A percentile compares a stretch with the other conserved stretches of the same genome.
Conservation (phyloP, 1,140 invertebrate species). For the Cecropterus lyciades region DNA sequence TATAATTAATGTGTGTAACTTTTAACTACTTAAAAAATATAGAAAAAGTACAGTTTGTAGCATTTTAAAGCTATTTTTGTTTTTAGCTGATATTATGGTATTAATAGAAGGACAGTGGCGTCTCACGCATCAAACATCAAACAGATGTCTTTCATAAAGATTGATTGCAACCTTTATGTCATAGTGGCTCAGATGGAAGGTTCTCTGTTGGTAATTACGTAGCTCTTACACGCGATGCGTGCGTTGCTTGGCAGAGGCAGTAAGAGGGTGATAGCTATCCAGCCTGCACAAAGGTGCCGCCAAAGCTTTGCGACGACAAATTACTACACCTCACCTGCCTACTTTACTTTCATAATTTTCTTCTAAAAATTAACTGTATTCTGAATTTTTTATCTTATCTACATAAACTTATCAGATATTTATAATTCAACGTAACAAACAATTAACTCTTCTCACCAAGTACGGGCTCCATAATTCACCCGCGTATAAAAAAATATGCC, state of each 20-base stretch:
- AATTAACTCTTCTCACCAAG: too few relatives aligned
- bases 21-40: background rate
- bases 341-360: constrained; percentile 9
- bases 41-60: background rate
- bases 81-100: too few relatives aligned
- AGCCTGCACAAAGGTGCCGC: constrained; percentile 23
- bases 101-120: background rate
- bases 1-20: background rate
- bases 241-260: constrained; percentile 2
- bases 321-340: constrained; percentile 21
- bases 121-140: constrained; percentile 12
- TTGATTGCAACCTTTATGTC: constrained; percentile 23
- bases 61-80: too few relatives aligned
- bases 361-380: constrained; percentile 10
- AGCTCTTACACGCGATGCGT: constrained; percentile 24
- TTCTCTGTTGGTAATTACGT: constrained; percentile 24
- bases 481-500: too few relatives aligned
- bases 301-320: constrained; percentile 21
- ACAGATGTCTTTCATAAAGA: constrained; percentile 17
- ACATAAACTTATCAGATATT: too few relatives aligned
- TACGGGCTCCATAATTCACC: too few relatives aligned
- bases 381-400: too few relatives aligned
- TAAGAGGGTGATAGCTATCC: constrained; percentile 28
- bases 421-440: too few relatives aligned
- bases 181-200: constrained; percentile 28